Percentiles rank a stretch among this genome's conserved stretches.
These are phyloP conservation scores for Pseudococcus viburni DNA, from an alignment of 2,888 invertebrate species.

Conservation along the genomic window DNA sequence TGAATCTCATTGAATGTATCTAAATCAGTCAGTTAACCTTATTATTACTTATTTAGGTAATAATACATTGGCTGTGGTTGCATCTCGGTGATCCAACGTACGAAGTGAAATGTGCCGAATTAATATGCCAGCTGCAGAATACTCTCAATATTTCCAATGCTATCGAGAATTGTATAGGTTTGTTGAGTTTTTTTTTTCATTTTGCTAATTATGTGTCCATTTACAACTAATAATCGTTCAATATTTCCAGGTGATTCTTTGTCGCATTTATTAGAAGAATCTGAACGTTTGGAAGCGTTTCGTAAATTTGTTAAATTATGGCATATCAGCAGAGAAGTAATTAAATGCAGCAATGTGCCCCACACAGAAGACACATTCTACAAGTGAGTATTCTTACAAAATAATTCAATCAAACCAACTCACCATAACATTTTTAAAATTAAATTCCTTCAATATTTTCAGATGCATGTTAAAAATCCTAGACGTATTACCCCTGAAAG, in stretches of 20 bases:
- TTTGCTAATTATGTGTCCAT: neutral
- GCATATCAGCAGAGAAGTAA: constrained; percentile 82
- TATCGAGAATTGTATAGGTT: constrained; percentile 76
- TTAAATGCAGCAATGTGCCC: constrained; percentile 70
- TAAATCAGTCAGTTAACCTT: constrained; percentile 68
- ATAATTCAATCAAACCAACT: neutral
- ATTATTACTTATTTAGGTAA: constrained; percentile 72
- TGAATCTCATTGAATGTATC: neutral
- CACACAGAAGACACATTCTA: constrained; percentile 74
- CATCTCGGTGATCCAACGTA: constrained; percentile 76
- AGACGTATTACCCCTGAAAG: constrained; percentile 78
- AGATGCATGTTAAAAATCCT: constrained; percentile 82
- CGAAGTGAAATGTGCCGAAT: constrained; percentile 78
- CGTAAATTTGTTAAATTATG: constrained; percentile 80
- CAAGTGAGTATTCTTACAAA: constrained; percentile 72
- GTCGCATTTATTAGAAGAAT: constrained; percentile 67
- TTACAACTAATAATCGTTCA: neutral
- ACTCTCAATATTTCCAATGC: constrained; percentile 75
- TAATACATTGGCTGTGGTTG: constrained; percentile 82
- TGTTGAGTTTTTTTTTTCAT: neutral
- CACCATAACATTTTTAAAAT: neutral
- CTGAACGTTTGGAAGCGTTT: constrained; percentile 75
- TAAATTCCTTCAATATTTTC: constrained; percentile 69
- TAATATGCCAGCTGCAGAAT: constrained; percentile 85
- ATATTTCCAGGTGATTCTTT: constrained; percentile 68